phyloP scores from a whole-genome alignment of 2,113 vertebrate species.

The Zosterops lateralis region DNA sequence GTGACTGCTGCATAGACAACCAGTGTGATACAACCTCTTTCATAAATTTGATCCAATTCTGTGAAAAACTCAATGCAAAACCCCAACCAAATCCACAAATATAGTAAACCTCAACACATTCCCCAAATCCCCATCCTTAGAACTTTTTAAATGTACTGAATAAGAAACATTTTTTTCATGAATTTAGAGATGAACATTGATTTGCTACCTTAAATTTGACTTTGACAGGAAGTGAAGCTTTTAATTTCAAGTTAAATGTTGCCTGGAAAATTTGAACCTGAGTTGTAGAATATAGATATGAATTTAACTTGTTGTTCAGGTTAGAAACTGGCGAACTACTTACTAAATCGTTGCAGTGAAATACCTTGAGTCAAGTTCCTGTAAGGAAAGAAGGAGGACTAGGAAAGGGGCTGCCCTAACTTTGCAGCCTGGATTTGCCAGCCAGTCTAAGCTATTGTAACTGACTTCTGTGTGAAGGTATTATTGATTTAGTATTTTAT shows the following conservation, averaged over 20 bases:
- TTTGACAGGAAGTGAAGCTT: neutral
- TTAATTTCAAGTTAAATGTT: neutral
- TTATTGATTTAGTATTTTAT: neutral
- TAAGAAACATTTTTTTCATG: neutral
- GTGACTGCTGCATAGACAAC: neutral
- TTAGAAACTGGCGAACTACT: neutral
- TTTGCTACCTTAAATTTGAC: neutral
- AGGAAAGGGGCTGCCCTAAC: neutral
- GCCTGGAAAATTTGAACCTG: neutral
- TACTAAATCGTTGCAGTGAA: neutral
- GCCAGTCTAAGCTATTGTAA: neutral
- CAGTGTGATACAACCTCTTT: fast-evolving
- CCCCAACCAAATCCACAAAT: neutral
- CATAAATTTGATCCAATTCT: neutral
- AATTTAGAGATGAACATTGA: neutral
- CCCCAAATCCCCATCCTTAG: fast-evolving
- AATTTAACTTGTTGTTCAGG: neutral
- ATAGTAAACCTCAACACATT: neutral
- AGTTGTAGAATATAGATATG: neutral
- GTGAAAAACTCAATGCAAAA: neutral
- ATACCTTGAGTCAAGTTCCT: neutral
- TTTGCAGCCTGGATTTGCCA: neutral
- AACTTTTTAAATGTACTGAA: neutral
- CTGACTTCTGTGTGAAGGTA: neutral
- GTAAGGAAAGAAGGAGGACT: neutral